Percentiles rank a stretch among this genome's conserved stretches.
Conservation (phyloP, 2,888 invertebrate genomes). For the Lamellibrachia satsuma region DNA sequence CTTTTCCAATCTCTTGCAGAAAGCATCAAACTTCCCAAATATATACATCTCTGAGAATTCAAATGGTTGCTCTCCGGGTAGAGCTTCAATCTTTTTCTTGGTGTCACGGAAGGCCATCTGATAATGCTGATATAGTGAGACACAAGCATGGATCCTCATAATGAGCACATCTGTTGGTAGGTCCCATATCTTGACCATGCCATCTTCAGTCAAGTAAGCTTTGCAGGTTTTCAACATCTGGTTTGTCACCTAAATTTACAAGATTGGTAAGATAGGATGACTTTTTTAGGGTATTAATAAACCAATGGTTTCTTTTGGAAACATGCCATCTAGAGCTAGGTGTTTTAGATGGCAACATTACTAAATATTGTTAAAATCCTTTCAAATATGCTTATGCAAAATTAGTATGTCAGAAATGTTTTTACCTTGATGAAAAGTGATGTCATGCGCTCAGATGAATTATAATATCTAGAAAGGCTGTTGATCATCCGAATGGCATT, state of each 20-base stretch:
- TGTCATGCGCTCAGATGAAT: conserved; percentile 62
- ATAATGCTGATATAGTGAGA: neutral
- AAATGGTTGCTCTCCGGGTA: conserved; percentile 57
- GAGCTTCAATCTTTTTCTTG: conserved; percentile 53
- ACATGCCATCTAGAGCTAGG: too few species aligned
- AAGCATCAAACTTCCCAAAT: conserved; percentile 65
- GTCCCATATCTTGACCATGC: conserved; percentile 56
- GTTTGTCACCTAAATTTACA: conserved; percentile 58
- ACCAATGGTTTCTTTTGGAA: too few species aligned
- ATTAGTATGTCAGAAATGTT: neutral
- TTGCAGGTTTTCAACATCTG: conserved; percentile 65
- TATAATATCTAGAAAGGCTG: conserved; percentile 59
- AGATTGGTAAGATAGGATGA: neutral
- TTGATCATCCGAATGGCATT: conserved; percentile 63
- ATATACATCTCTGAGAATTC: conserved; percentile 65
- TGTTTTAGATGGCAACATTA: too few species aligned
- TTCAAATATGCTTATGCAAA: neutral
- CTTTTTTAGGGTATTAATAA: neutral
- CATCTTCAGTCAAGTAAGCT: conserved; percentile 56
- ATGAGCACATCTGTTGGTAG: conserved; percentile 49
- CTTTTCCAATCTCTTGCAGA: conserved; percentile 43
- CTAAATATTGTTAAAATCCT: too few species aligned
- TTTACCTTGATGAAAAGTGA: conserved; percentile 61
- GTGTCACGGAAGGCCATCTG: conserved; percentile 69
- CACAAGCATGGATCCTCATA: conserved; percentile 39